Base-by-base conservation (phyloP, 2,888 invertebrate genomes). In the Ormia ochracea region DNA sequence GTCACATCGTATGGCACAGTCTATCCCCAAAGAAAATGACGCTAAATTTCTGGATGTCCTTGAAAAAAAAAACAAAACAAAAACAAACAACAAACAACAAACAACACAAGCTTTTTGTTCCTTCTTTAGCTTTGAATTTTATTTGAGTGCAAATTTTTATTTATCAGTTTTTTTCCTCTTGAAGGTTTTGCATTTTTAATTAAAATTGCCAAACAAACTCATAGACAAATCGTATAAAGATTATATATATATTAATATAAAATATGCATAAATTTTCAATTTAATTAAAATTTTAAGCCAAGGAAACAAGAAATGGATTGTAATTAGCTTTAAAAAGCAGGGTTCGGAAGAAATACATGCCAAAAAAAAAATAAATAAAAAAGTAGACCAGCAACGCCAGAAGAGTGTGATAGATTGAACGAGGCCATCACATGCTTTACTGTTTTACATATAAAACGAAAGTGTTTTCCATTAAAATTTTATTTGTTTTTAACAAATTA, bases 1-100 rank as follows among this genome's bases (percentile, higher is more conserved):
- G 83, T 88, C 17, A 87, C 86, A 17, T 88, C 88, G 2, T 87
- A 87, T 6, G 87, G 88, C 5, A 88, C 87, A 4, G 75, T 82
- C 23, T 84, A 87, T 79, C 82, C 87, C 31, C 87, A 87, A 70
- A 83, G 87, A 33, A 81, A 45, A 69, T 21, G 74, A 36, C 77
- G 80, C 38, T 73, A 70, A 23, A 28, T 4, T 54, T 7, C 4
- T 2, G 7, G 14, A 28, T 56, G 7, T 69, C 19, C 4, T 14
- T 14, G 0, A 28, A 23, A 50, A 58, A 26, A 26, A 12, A 21
- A 28, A 5, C 4, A 7, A 21, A 26, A n/a, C n/a, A n/a, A 10
- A 38, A 41, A 26, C 10, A 31, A 33, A 54, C 19, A 21, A 23
- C n/a, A n/a, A n/a, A n/a, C n/a, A n/a, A n/a, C n/a, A n/a, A n/a